Base-by-base conservation (phyloP, 2,113 vertebrate species). In the Macrotus californicus region DNA sequence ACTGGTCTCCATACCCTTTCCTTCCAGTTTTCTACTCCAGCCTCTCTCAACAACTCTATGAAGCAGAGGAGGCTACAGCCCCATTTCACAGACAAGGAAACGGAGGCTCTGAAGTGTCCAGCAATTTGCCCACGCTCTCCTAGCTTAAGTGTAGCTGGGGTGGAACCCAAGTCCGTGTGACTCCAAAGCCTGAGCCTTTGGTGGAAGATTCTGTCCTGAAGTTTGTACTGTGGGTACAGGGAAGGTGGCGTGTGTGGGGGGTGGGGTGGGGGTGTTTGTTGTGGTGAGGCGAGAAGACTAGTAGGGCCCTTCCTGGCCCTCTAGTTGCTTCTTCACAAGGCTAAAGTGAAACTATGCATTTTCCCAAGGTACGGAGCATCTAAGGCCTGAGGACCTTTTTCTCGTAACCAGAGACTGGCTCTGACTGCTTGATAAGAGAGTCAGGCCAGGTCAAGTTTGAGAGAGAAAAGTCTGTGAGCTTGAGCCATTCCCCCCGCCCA, bases 1-100 rank as follows among this genome's bases (percentile, higher is more conserved):
- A 6, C 18, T 21, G 18, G 22, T 8, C 21, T 18, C 6, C 8
- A 0, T 7, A 5, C 21, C 8, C 8, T 24, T n/a, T 5, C 0
- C 15, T 26, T 26, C 64, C 13, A 41, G 59, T 19, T 46, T 79
- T 36, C 69, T 43, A 15, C 21, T 24, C 41, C 29, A 4, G 12
- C 26, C 24, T 61, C 29, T 59, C 76, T 59, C 72, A 34, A 14
- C 39, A 50, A 7, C 52, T 24, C 43, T 31, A 1, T 7, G 48
- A 69, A 31, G 76, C 5, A 39, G 70, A 10, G 4, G 50, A 75
- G 26, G 52, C 41, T 31, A 22, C 22, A 64, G 61, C 61, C 61
- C 59, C 61, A 15, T 64, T 31, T 31, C 24, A 31, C 29, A 64
- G 61, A 13, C 3, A 22, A 29, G 75, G 54, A 54, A 52, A n/a